Conservation (phyloP, 2,113 vertebrate genomes). For the Actenoides hombroni region DNA sequence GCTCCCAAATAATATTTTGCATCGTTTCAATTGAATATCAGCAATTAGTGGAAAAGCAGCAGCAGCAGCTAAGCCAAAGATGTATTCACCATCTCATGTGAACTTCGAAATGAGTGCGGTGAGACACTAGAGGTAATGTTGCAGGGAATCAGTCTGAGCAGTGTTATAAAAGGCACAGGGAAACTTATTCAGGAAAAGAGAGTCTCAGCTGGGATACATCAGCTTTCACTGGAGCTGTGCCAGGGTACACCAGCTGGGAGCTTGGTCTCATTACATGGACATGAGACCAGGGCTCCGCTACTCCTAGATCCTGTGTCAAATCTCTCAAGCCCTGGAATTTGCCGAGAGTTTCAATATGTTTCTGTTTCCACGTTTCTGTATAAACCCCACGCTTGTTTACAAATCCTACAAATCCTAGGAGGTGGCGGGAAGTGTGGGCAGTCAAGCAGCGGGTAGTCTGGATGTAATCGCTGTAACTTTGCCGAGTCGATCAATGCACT, state of each 20-base stretch:
- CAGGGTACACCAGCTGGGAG: neutral
- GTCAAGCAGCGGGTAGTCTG: neutral
- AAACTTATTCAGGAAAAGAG: neutral
- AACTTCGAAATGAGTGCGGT: neutral
- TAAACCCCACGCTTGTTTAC: neutral
- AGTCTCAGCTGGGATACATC: neutral
- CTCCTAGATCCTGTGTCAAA: neutral
- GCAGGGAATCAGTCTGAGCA: neutral
- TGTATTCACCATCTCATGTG: neutral
- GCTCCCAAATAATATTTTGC: neutral
- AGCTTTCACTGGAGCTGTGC: neutral
- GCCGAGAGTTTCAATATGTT: neutral
- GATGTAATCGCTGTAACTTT: fast-evolving
- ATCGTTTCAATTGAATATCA: neutral
- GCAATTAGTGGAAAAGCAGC: neutral
- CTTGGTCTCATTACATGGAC: fast-evolving
- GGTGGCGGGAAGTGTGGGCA: neutral
- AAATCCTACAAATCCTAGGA: neutral
- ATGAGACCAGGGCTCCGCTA: fast-evolving
- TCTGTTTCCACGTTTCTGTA: neutral
- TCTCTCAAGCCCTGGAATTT: neutral
- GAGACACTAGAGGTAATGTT: neutral
- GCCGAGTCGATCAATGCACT: neutral
- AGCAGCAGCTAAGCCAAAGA: neutral
- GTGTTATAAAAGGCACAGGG: neutral